Percentiles rank a stretch among this genome's conserved stretches.
These are phyloP conservation scores for Phodopus roborovskii DNA, from an alignment of 2,113 vertebrate species.

Conservation along the genomic window DNA sequence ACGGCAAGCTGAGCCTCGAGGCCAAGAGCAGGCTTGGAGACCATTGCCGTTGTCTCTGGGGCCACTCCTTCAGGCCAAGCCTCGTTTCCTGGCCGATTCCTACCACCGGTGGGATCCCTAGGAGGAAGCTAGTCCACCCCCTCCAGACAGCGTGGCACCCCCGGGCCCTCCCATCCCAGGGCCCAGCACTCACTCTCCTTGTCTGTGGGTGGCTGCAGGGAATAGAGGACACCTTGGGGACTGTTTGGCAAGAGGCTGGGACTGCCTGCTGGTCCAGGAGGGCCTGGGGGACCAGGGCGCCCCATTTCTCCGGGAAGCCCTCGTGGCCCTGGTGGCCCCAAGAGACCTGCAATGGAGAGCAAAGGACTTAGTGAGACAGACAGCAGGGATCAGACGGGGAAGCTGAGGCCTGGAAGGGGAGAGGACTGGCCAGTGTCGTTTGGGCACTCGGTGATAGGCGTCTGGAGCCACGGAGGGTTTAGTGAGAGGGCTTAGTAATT, in stretches of 20 bases:
- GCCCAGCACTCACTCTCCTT: slow-evolving; percentile 87
- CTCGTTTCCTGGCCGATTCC: rapidly evolving
- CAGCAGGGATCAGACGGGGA: background rate
- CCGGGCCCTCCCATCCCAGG: rapidly evolving
- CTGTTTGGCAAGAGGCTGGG: slow-evolving; percentile 79
- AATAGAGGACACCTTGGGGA: slow-evolving; percentile 91
- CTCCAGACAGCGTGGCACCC: rapidly evolving
- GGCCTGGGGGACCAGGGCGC: slow-evolving; percentile 90
- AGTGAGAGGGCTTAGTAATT: background rate
- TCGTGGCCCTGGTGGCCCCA: slow-evolving; percentile 88
- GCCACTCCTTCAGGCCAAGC: background rate
- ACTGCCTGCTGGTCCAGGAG: slow-evolving; percentile 89
- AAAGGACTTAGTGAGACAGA: slow-evolving; percentile 2
- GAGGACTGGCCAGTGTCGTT: background rate
- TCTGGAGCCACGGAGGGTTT: background rate
- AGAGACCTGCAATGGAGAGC: slow-evolving; percentile 83
- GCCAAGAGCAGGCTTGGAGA: too few relatives aligned
- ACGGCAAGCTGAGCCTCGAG: background rate
- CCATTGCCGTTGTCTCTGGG: background rate
- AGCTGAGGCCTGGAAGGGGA: background rate
- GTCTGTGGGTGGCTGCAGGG: slow-evolving; percentile 85
- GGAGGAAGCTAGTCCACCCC: background rate
- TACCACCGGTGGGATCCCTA: background rate
- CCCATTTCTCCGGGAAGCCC: slow-evolving; percentile 91
- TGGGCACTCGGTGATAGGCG: too few relatives aligned